phyloP scores from a whole-genome alignment of 2,888 invertebrate genomes.

The Anarsia innoxiella region DNA sequence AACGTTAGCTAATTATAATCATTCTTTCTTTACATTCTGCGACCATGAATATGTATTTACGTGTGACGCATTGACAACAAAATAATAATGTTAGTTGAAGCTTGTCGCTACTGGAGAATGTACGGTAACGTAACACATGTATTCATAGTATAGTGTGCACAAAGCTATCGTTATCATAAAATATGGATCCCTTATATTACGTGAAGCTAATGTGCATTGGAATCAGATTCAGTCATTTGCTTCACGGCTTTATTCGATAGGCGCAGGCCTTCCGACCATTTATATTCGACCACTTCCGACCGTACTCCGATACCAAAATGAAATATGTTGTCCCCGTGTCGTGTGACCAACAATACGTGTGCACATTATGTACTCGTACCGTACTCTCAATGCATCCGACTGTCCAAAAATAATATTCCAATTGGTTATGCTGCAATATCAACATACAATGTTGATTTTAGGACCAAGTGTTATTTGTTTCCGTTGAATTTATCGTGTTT shows the following conservation, averaged over 20 bases:
- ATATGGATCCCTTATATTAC: too few species aligned
- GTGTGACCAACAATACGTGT: constrained; percentile 12
- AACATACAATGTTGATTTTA: constrained; percentile 41
- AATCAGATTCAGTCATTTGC: constrained; percentile 35
- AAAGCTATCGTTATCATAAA: too few species aligned
- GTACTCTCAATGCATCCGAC: constrained; percentile 1
- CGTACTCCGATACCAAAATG: constrained; percentile 65
- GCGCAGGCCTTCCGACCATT: constrained; percentile 64
- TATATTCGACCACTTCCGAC: constrained; percentile 69
- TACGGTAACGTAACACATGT: too few species aligned
- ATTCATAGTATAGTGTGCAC: too few species aligned
- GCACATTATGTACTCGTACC: constrained; percentile 9
- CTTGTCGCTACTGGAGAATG: too few species aligned
- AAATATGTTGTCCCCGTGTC: constrained; percentile 65
- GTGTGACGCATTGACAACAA: too few species aligned
- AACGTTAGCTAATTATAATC: too few species aligned
- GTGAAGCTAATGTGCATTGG: not conserved
- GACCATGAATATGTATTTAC: too few species aligned
- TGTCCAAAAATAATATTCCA: constrained; percentile 33
- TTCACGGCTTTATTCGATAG: constrained; percentile 57
- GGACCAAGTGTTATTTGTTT: constrained; percentile 40
- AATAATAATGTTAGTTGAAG: too few species aligned
- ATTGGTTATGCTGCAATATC: constrained; percentile 30
- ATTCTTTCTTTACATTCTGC: too few species aligned
- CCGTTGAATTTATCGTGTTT: constrained; percentile 27